Evolutionary conservation across 2,113 vertebrate genomes (phyloP), one percentile per base, ranked within the genome.

Genomic region (Sinocyclocheilus rhinocerous): DNA sequence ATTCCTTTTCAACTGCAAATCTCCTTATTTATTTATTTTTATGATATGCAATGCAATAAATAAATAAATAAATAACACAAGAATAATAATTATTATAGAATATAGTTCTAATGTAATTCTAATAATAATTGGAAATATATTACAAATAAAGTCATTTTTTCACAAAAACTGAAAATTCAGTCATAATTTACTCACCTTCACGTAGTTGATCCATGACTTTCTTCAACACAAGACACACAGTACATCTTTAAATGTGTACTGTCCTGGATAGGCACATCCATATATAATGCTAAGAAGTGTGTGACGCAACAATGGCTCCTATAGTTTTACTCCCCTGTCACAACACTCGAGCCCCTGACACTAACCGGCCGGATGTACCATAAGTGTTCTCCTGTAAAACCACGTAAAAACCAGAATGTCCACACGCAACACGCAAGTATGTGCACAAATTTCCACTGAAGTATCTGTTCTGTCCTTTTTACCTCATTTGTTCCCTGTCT

Each of bases 281-380:
- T 86, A 78, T 92, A 67, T 50, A 45, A 6, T 83, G 57, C 83
- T 90, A 91, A 87, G 29, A 65, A 50, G 85, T 59, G 22, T 84
- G 67, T 69, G 33, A 39, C 20, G 52, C 67, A 81, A 92, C 89
- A 90, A 92, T 91, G 90, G 91, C 90, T 91, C 87, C 83, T 86
- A 42, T 42, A 77, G 52, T 85, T 92, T 88, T 89, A 95, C 93
- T 92, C 90, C 86, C 87, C 91, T 94, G 93, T 94, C 92, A 95
- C 92, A 95, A 94, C 92, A 95, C 45, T 86, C 57, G 13, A 84
- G 81, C 86, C 92, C 73, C 80, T 92, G 90, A 89, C 77, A 91
- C 82, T 90, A 92, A 92, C 87, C 88, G 90, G 88, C 91, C 91
- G 93, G 91, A 93, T 91, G 90, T 90, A 87, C 87, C 85, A 67